phyloP scores from a whole-genome alignment of 2,797 vertebrate species.

The Lerista edwardsae region DNA sequence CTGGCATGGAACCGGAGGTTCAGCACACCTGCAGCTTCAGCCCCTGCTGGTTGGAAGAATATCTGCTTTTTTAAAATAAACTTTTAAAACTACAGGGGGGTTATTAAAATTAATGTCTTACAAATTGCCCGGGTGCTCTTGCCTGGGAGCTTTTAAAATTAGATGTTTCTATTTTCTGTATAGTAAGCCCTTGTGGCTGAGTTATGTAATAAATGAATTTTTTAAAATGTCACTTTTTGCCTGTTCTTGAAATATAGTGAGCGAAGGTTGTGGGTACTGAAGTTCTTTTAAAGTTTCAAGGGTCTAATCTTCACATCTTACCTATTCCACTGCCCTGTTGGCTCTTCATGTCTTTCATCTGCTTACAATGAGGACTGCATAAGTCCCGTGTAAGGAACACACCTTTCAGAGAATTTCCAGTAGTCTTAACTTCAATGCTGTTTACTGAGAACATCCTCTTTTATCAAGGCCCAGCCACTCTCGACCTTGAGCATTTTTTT shows the following conservation, averaged over 20 bases:
- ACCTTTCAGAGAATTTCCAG: neutral
- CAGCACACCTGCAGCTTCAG: neutral
- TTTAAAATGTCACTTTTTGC: neutral
- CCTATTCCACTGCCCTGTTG: neutral
- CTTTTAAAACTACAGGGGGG: neutral
- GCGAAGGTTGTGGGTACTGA: neutral
- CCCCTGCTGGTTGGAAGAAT: neutral
- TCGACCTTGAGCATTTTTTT: neutral
- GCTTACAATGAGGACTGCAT: neutral
- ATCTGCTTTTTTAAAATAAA: neutral
- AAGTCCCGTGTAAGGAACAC: neutral
- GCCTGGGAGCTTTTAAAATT: slow-evolving; percentile 16
- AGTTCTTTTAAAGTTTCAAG: neutral
- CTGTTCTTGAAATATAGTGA: neutral
- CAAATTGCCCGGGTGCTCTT: slow-evolving; percentile 14
- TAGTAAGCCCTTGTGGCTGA: neutral
- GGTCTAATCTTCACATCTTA: neutral
- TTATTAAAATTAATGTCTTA: neutral
- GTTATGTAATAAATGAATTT: slow-evolving; percentile 18
- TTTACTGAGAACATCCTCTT: neutral
- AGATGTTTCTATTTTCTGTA: slow-evolving; percentile 26
- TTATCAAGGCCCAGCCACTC: neutral
- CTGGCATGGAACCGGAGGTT: neutral
- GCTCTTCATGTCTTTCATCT: neutral
- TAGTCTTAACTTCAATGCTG: neutral